Evolutionary conservation across 2,113 vertebrate genomes (phyloP).

Genomic region (Phrynosoma blainvillii): DNA sequence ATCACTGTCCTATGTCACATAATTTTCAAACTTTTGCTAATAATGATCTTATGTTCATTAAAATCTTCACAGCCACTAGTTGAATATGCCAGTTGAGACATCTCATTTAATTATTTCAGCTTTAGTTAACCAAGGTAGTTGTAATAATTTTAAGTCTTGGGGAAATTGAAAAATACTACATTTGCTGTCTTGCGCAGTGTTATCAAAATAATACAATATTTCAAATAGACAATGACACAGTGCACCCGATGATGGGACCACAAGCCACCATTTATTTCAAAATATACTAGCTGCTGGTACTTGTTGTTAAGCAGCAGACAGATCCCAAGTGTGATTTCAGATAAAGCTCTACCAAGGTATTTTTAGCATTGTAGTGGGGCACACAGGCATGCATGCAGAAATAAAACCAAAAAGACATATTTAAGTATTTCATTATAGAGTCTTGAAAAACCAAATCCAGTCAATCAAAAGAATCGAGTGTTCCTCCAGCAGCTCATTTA

Average conservation of each 20-base stretch:
- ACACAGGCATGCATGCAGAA: neutral
- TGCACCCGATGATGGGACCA: no score
- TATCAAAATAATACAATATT: neutral
- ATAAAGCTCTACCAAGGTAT: neutral
- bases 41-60: neutral
- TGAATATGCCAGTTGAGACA: neutral
- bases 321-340: neutral
- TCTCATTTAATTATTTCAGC: neutral
- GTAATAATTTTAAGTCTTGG: neutral
- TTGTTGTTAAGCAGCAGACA: neutral
- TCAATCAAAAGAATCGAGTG: neutral
- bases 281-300: neutral
- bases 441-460: neutral
- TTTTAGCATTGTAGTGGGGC: neutral
- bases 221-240: neutral
- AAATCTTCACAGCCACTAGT: neutral
- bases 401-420: neutral
- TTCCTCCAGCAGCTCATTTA: neutral
- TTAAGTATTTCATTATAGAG: neutral
- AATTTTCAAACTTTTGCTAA: neutral
- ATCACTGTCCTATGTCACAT: neutral
- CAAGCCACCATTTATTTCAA: neutral
- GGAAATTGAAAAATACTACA: neutral
- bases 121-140: neutral
- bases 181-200: neutral